Conservation (phyloP, 2,113 vertebrate species). For the Solea solea region DNA sequence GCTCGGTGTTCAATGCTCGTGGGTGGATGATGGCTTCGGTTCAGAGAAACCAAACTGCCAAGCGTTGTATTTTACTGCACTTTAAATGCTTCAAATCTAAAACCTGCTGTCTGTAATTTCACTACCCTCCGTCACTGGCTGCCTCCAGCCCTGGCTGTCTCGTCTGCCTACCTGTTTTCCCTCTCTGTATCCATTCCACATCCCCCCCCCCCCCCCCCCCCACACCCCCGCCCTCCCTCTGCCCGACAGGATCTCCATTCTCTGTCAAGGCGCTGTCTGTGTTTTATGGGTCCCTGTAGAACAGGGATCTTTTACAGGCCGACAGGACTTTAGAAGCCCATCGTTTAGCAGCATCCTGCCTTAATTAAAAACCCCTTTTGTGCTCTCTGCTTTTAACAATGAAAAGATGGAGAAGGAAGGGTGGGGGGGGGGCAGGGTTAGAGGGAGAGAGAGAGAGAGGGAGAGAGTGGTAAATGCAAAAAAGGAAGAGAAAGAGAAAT, state of each 20-base stretch:
- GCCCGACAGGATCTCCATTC: constrained; percentile 45
- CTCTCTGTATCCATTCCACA: constrained; percentile 42
- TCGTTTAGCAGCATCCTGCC: constrained; percentile 80
- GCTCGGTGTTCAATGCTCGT: too few species aligned
- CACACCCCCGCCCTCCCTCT: constrained; percentile 14
- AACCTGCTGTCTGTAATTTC: constrained; percentile 12
- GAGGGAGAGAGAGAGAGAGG: constrained; percentile 23
- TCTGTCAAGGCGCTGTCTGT: constrained; percentile 66
- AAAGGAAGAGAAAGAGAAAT: constrained; percentile 75
- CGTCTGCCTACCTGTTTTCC: constrained; percentile 51
- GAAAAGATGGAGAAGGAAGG: constrained; percentile 55
- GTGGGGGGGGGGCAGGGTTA: constrained; percentile 47
- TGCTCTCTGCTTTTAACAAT: constrained; percentile 79
- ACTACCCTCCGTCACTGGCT: constrained; percentile 20
- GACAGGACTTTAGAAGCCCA: constrained; percentile 79
- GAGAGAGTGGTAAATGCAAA: constrained; percentile 43
- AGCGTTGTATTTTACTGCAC: neutral
- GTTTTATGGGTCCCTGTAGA: constrained; percentile 78
- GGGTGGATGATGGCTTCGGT: too few species aligned
- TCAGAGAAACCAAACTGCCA: neutral
- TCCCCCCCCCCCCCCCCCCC: constrained; percentile 21
- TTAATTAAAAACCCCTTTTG: constrained; percentile 82
- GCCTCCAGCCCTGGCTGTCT: constrained; percentile 20
- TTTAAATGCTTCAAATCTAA: constrained; percentile 25
- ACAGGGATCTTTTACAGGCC: constrained; percentile 79